A percentile compares a stretch with the other conserved stretches of the same genome.
phyloP scores from a whole-genome alignment of 2,113 vertebrate genomes.

The Lepus timidus region DNA sequence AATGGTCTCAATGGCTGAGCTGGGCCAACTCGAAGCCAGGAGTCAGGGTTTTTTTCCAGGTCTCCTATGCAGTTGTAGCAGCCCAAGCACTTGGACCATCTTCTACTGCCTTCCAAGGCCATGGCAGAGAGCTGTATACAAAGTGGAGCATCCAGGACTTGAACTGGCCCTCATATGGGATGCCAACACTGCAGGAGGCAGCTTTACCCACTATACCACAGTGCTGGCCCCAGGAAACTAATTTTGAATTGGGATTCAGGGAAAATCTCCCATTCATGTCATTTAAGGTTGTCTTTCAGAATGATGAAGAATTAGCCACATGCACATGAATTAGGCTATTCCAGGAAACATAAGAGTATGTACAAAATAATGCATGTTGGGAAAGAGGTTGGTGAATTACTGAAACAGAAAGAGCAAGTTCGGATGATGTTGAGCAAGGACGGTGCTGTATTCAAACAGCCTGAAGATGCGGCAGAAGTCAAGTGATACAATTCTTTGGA shows the following conservation, averaged over 20 bases:
- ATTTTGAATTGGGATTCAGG: not conserved
- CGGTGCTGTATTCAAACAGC: not conserved
- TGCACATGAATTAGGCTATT: not conserved
- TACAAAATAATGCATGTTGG: not conserved
- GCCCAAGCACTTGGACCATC: too few species aligned
- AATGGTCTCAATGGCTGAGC: too few species aligned
- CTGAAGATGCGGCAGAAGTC: not conserved
- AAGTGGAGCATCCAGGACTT: too few species aligned
- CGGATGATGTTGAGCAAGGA: not conserved
- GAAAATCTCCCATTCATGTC: not conserved
- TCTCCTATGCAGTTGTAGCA: too few species aligned
- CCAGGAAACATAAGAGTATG: not conserved
- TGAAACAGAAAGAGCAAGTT: not conserved
- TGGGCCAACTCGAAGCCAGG: too few species aligned
- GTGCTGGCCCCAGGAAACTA: too few species aligned
- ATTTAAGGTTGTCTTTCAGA: not conserved
- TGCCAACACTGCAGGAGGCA: too few species aligned
- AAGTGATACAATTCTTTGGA: accelerated
- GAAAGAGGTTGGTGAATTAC: not conserved
- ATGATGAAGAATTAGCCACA: not conserved
- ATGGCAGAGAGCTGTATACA: too few species aligned
- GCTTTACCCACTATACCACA: too few species aligned
- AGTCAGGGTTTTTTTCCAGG: too few species aligned
- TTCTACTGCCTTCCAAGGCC: too few species aligned
- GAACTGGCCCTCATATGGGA: too few species aligned